phyloP scores from a whole-genome alignment of 2,113 vertebrate genomes.

The Sander vitreus region DNA sequence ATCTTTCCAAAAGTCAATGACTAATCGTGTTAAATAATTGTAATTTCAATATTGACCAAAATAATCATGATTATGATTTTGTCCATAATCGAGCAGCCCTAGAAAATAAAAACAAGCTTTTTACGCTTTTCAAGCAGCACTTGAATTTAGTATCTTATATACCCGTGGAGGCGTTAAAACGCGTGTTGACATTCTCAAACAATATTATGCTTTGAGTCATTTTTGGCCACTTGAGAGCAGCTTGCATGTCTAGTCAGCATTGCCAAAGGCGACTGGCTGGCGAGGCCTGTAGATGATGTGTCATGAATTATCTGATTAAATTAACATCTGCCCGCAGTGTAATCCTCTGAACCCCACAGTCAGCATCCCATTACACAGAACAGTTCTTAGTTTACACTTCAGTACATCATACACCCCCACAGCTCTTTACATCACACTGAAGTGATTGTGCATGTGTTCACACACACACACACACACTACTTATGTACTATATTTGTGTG shows the following conservation, averaged over 20 bases:
- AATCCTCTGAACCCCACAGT: conserved; percentile 34
- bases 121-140: background rate
- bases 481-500: conserved; percentile 14
- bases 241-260: conserved; percentile 1
- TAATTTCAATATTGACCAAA: no score
- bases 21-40: no score
- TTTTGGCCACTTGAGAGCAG: conserved; percentile 37
- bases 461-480: background rate
- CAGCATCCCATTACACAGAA: conserved; percentile 24
- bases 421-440: conserved; percentile 44
- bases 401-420: conserved; percentile 40
- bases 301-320: conserved; percentile 66
- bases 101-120: background rate
- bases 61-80: no score
- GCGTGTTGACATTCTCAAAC: background rate
- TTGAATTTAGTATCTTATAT: background rate
- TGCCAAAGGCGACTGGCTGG: conserved; percentile 23
- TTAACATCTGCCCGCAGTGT: conserved; percentile 47
- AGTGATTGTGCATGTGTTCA: background rate
- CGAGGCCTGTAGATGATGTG: conserved; percentile 22
- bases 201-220: conserved; percentile 11
- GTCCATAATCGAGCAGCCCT: no score
- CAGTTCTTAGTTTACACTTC: conserved; percentile 46
- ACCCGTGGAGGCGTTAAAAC: background rate
- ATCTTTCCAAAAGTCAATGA: no score